Percentiles rank a stretch among this genome's conserved stretches.
These are phyloP conservation scores for Drosophila multiciliata DNA, from an alignment of 2,888 invertebrate species.

Conservation along the genomic window DNA sequence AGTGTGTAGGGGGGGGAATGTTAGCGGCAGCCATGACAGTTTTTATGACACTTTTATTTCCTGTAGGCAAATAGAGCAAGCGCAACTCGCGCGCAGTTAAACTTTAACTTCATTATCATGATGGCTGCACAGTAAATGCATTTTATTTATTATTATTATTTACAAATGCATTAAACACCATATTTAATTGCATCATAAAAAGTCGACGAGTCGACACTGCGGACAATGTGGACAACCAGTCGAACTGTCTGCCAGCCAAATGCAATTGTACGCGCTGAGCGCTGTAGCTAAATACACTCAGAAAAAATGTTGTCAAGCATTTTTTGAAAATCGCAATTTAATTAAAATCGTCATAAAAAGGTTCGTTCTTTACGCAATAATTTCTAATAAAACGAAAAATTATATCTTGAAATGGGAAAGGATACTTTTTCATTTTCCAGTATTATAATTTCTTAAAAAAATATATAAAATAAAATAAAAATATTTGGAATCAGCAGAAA, in stretches of 20 bases:
- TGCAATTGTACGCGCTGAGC: slow-evolving; percentile 30
- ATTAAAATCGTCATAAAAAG: neutral
- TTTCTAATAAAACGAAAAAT: neutral
- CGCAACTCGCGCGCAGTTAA: slow-evolving; percentile 47
- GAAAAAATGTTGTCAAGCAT: neutral
- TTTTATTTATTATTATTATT: slow-evolving; percentile 72
- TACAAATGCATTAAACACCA: slow-evolving; percentile 77
- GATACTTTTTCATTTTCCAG: accelerated
- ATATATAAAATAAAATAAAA: neutral
- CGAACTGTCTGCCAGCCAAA: slow-evolving; percentile 22
- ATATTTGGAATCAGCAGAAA: neutral
- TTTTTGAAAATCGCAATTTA: neutral
- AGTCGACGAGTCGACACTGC: slow-evolving; percentile 14
- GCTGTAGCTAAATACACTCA: slow-evolving; percentile 4
- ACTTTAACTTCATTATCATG: slow-evolving; percentile 70
- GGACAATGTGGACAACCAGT: slow-evolving; percentile 9
- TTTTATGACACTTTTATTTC: slow-evolving; percentile 78
- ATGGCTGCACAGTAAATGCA: slow-evolving; percentile 34
- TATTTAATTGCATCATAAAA: slow-evolving; percentile 77
- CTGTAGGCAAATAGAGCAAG: slow-evolving; percentile 71
- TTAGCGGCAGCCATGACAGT: slow-evolving; percentile 57
- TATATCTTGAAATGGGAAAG: neutral
- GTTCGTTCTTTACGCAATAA: neutral
- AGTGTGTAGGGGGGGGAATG: neutral
- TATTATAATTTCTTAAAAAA: neutral